Base-by-base conservation (phyloP, 2,888 invertebrate species). In the Poecilus cupreus region DNA sequence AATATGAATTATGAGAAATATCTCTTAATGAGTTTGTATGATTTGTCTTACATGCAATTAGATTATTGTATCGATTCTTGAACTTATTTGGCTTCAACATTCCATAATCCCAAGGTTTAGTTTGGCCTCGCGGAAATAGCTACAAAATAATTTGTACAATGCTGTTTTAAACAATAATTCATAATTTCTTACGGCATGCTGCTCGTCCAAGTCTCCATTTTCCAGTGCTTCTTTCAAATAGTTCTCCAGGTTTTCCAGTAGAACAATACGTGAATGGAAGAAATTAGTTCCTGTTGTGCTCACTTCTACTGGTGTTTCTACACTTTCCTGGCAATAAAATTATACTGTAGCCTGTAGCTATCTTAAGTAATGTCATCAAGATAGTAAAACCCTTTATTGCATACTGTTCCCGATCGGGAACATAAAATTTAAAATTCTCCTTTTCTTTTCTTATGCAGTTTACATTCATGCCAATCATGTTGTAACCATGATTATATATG, bases 11-110 rank as follows among this genome's bases (percentile, higher is more conserved):
- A 32, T 39, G 20, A 20, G 51, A 16, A n/a, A 22, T 51, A 51
- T 37, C 5, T 18, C 16, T 20, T 57, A 75, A 37, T 51, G 26
- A 74, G 64, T 60, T 13, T 16, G 32, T 18, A 83, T 88, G 13
- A 60, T 60, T 22, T 60, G 26, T 60, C 89, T 86, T 87, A 90
- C 90, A 91, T n/a, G 90, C 89, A 64, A 88, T 86, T 39, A 90
- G 85, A 85, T 90, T 90, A 32, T 85, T 88, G 79, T 90, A 90
- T 75, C 90, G 87, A 85, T 91, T 90, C 83, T 90, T 90, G 6
- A 85, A 76, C 83, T 89, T 90, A 80, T 90, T 90, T 82, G 87
- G 85, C 11, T 87, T 86, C n/a, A 87, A 80, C 24, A 85, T 85
- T 10, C 90, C 90, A 72, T 88, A 89, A 8, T 86, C 84, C 85